A percentile compares a stretch with the other conserved stretches of the same genome.
phyloP scores from a whole-genome alignment of 2,797 vertebrate genomes.

The Heliangelus exortis region DNA sequence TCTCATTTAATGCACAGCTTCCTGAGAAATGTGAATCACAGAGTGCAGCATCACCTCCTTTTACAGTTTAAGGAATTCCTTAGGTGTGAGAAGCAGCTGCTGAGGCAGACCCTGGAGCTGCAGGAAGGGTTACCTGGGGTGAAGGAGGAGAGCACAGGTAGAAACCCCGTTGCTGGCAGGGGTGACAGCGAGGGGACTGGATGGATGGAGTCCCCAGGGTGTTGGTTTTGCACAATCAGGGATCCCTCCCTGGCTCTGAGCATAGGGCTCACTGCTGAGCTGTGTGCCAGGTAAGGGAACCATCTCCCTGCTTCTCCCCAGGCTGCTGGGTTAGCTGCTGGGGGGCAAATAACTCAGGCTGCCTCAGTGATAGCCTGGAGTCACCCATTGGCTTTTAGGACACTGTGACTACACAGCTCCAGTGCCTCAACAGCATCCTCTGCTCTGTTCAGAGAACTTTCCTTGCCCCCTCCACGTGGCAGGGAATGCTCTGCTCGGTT shows the following conservation, averaged over 20 bases:
- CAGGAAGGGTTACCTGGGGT: not conserved
- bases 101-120: not conserved
- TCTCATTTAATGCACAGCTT: accelerated
- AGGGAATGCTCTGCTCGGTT: constrained; percentile 38
- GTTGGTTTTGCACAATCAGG: not conserved
- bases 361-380: accelerated
- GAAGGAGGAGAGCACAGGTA: not conserved
- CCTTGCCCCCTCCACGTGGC: not conserved
- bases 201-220: not conserved
- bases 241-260: not conserved
- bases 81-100: not conserved
- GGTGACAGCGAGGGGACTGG: accelerated
- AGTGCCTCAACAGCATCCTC: not conserved
- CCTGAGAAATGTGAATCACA: accelerated
- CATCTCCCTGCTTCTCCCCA: not conserved
- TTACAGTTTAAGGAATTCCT: not conserved
- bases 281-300: not conserved
- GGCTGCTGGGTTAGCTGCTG: accelerated
- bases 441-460: not conserved
- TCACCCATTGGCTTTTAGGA: accelerated
- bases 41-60: not conserved
- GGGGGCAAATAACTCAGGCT: not conserved
- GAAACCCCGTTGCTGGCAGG: accelerated
- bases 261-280: accelerated
- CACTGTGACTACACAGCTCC: accelerated